Evolutionary conservation across 2,797 vertebrate genomes (phyloP), one percentile per base, ranked within the genome.

Genomic region (Ambastaia sidthimunki): DNA sequence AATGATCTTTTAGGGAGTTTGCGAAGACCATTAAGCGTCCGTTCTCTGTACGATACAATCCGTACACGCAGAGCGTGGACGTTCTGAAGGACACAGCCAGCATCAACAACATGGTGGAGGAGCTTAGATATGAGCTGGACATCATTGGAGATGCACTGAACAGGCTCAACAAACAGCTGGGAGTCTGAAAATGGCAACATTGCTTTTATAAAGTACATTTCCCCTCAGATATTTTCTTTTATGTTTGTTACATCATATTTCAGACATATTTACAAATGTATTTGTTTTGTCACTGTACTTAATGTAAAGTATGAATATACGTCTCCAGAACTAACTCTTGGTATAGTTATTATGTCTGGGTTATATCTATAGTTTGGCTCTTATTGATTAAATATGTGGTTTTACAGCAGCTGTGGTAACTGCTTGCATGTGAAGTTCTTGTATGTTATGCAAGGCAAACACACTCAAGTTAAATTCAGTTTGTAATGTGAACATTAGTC

Each of bases 21-120:
- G 95, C 97, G 76, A 98, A 98, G 94, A 98, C 96, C 82, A 96
- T 99, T 85, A 97, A 95, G 88, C 96, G 97, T 13, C 97, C 97
- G 0, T 99, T 99, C 91, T 96, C 95, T 0, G 92, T 99, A 84
- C 96, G 94, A 81, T 99, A 99, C 90, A 98, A 98, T 78, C 96
- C 98, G 0, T 99, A 99, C 72, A 98, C 96, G 25, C 98, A 97
- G 88, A 98, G 96, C 0, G 90, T 99, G 87, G 96, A 98, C 48
- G 89, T 98, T 74, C 91, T 99, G 67, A 97, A 96, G 86, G 98
- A 99, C 88, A 94, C 90, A 0, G 92, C 90, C 77, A 98, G 96
- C 92, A 97, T 99, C 82, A 95, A 95, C 89, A 95, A 88, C 0
- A 92, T 97, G 74, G 94, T 99, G 88, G 95, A 95, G 0, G 97